Evolutionary conservation across 37 sponge, comb jelly and placozoan genomes (phyloP), one percentile per base, ranked within the genome.

Genomic region (Hormiphora californensis): DNA sequence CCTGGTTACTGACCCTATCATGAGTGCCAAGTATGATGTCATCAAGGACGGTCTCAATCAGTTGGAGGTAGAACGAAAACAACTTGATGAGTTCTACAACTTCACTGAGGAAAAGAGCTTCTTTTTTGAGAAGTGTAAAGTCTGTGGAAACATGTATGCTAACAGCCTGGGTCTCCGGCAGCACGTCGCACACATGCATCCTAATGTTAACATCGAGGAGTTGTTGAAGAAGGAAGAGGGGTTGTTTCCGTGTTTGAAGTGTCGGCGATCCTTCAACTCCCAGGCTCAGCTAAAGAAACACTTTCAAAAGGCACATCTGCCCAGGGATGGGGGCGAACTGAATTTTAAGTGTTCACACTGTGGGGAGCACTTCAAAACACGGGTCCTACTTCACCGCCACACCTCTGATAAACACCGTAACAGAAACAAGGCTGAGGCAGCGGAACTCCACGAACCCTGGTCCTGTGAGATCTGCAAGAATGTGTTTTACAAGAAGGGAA

Each of bases 341-440:
- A 73, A 73, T 46, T 73, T 41, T 46, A 73, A 73, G 81, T 73
- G 81, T 40, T 73, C 81, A 22, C 81, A 73, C 81, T 73, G 81
- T 21, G 81, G 81, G 46, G 81, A 73, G 44, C 38, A 73, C 43
- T 73, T 73, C 81, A 73, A 73, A 30, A 73, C 81, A 38, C 9
- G 36, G 23, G 81, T 73, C 39, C 81, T 73, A 4, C 81, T 73
- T 73, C 81, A 73, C 25, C 81, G 81, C 22, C 81, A 73, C 81
- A 73, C 81, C 27, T 73, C 81, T n/a, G 81, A 73, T 22, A 73
- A 73, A 28, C 81, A 73, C 81, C 40, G 81, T 23, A 73, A 73
- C 81, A 33, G 81, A 38, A 40, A 43, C 27, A 73, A 73, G 27
- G 43, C 81, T 32, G 81, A 73, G 23, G 81, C 81, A 73, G 81